Evolutionary conservation across 2,888 invertebrate species (phyloP).

Genomic region (Pachycephus smyrnensis): DNA sequence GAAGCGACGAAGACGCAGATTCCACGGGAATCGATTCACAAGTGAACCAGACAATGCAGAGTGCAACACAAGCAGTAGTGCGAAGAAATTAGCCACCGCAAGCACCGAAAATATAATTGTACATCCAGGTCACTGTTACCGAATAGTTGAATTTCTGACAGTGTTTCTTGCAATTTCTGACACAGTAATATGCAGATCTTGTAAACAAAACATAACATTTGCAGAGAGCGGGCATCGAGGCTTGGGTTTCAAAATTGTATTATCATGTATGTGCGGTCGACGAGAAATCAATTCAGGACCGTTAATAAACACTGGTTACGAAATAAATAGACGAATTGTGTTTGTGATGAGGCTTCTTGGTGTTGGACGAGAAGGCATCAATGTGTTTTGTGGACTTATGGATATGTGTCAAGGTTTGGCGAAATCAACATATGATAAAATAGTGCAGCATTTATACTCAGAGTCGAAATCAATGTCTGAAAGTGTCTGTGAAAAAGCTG

Average conservation of each 20-base stretch:
- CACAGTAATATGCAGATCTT: slow-evolving; percentile 14
- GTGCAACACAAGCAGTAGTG: slow-evolving; percentile 19
- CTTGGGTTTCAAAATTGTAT: slow-evolving; percentile 23
- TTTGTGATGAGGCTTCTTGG: slow-evolving; percentile 42
- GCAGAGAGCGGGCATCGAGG: slow-evolving; percentile 16
- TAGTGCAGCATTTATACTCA: slow-evolving; percentile 23
- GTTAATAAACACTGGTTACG: slow-evolving; percentile 19
- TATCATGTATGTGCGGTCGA: slow-evolving; percentile 16
- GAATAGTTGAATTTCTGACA: slow-evolving; percentile 24
- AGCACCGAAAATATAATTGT: slow-evolving; percentile 22
- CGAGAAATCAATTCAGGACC: slow-evolving; percentile 25
- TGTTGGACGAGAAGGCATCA: slow-evolving; percentile 39
- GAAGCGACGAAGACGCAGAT: slow-evolving; percentile 17
- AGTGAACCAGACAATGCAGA: slow-evolving; percentile 16
- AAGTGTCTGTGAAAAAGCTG: slow-evolving; percentile 19
- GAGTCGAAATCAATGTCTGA: slow-evolving; percentile 14
- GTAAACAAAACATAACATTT: slow-evolving; percentile 20
- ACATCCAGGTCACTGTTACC: slow-evolving; percentile 29
- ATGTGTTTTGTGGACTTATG: slow-evolving; percentile 43
- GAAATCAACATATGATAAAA: slow-evolving; percentile 28
- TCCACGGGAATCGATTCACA: slow-evolving; percentile 16
- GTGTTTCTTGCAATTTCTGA: slow-evolving; percentile 19
- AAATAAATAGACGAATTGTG: slow-evolving; percentile 24
- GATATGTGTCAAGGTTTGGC: slow-evolving; percentile 32
- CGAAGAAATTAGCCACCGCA: slow-evolving; percentile 26